A percentile compares a stretch with the other conserved stretches of the same genome.
Evolutionary conservation across 2,113 vertebrate genomes (phyloP).

Genomic region (Corydoras maculifer): DNA sequence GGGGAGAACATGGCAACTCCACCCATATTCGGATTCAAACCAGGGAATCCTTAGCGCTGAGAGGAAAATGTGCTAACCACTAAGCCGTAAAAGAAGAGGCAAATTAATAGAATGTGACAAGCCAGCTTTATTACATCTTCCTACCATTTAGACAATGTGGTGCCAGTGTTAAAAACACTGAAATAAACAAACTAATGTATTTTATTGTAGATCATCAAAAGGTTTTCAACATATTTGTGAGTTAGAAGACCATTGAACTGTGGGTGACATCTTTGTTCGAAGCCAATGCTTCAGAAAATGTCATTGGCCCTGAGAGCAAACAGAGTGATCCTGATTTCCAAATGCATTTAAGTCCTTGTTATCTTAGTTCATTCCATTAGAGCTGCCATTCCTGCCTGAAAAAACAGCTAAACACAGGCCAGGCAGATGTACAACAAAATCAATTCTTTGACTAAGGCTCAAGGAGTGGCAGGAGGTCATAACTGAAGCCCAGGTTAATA

Average conservation of each 20-base stretch:
- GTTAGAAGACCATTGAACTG: conserved; percentile 17
- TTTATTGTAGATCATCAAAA: neutral
- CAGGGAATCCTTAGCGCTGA: no score
- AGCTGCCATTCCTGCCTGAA: conserved; percentile 59
- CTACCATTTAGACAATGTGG: no score
- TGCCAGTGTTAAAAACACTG: no score
- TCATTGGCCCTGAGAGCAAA: conserved; percentile 59
- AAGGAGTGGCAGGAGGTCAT: conserved; percentile 51
- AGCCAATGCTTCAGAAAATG: conserved; percentile 46
- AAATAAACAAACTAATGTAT: neutral
- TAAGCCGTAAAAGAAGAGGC: no score
- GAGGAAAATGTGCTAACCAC: no score
- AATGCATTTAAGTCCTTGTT: conserved; percentile 63
- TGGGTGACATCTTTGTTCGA: conserved; percentile 2
- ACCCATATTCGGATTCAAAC: no score
- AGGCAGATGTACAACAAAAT: conserved; percentile 57
- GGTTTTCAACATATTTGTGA: no score
- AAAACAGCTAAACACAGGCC: conserved; percentile 60
- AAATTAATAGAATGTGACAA: no score
- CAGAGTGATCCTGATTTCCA: conserved; percentile 53
- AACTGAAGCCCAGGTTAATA: conserved; percentile 28
- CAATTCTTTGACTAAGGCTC: conserved; percentile 62
- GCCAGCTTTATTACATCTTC: no score
- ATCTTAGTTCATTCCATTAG: conserved; percentile 62
- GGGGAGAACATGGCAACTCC: no score